Base-by-base conservation (phyloP, 37 sponge, comb jelly and placozoan species). In the Aplysina aerophoba region DNA sequence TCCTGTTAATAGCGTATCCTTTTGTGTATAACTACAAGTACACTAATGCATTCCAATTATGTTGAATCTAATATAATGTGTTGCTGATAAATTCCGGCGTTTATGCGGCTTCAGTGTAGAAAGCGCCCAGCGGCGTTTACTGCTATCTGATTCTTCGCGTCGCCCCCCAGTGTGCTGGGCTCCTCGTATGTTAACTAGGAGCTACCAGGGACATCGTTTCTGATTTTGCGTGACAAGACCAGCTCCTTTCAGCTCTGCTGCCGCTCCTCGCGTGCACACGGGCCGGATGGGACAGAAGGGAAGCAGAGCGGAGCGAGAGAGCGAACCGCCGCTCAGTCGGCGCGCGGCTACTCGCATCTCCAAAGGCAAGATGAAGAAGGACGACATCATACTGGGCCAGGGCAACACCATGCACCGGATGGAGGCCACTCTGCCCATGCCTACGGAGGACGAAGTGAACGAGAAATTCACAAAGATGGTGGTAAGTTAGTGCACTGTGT, bases 381-480 rank as follows among this genome's bases (percentile, higher is more conserved):
- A 75, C 54, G 78, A 75, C 54, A 75, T 75, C 17, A 53, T 41
- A 36, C 22, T 75, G 21, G 78, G 78, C 37, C 50, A 44, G 50
- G 78, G 21, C 19, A 13, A 31, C 21, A 75, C 38, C 37, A 75
- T 75, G 1, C 87, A 87, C 19, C 87, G 87, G 59, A 87, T 91
- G 84, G 86, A 83, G 36, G 87, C 91, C 19, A 68, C 91, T 22
- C 65, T 85, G 19, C 94, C 90, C 40, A 90, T 93, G 91, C 94
- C 94, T 37, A 61, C 37, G 31, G 94, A 93, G 37, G 36, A 24
- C 17, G 90, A 87, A 53, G 81, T 93, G 22, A 90, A 90, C 68
- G 62, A 56, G 40, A 81, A 83, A 67, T 93, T 93, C 41, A 35
- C 84, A 44, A 63, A 87, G 69, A 82, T 93, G 78, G 90, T 90